Percentiles rank a stretch among this genome's conserved stretches.
Conservation (phyloP, 2,113 vertebrate species). For the Diphyllodes magnificus region DNA sequence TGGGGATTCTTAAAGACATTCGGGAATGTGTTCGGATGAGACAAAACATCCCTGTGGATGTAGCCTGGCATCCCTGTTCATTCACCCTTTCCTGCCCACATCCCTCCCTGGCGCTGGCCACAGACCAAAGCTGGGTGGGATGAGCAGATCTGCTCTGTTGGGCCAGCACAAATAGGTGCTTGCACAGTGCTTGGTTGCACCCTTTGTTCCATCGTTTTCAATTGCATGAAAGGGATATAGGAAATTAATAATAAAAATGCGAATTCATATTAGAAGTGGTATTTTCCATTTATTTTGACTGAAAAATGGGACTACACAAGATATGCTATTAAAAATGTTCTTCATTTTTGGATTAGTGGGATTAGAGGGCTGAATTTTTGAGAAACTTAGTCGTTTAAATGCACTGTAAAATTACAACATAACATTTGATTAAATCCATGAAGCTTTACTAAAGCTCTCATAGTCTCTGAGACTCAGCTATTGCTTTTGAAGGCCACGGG, state of each 20-base stretch:
- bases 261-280: neutral
- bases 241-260: neutral
- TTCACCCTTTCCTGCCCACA: neutral
- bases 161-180: neutral
- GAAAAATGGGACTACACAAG: neutral
- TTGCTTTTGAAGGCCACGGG: neutral
- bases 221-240: neutral
- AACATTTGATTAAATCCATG: neutral
- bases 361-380: neutral
- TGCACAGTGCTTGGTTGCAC: neutral
- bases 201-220: neutral
- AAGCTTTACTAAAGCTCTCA: constrained; percentile 11
- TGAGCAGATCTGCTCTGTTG: neutral
- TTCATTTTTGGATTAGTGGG: neutral
- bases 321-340: neutral
- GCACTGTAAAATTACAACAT: neutral
- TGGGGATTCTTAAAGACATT: neutral
- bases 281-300: neutral
- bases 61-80: neutral
- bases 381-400: neutral
- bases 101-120: neutral
- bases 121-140: neutral
- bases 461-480: neutral
- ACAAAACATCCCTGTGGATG: neutral
- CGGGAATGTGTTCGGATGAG: neutral